Percentiles rank a stretch among this genome's conserved stretches.
phyloP scores from a whole-genome alignment of 2,113 vertebrate species.

The Pimephales promelas region DNA sequence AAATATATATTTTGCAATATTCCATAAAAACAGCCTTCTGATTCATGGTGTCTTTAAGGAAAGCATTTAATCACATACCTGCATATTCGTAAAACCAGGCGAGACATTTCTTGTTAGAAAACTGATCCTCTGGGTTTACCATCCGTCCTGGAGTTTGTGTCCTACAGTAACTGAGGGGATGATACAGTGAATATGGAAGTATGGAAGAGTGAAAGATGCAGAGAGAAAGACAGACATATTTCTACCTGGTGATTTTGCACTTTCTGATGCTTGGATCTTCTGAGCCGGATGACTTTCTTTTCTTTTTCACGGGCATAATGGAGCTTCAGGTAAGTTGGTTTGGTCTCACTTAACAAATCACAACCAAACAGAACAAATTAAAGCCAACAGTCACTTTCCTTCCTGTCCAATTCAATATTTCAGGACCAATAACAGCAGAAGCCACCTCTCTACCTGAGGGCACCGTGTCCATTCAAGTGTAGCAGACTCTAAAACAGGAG shows the following conservation, averaged over 20 bases:
- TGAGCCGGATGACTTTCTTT: constrained; percentile 84
- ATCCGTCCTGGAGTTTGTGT: constrained; percentile 84
- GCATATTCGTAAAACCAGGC: constrained; percentile 96
- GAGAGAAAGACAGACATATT: background rate
- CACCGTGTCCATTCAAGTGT: constrained; percentile 74
- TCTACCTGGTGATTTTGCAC: constrained; percentile 89
- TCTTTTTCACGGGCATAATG: constrained; percentile 93
- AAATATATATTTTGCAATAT: too few species aligned
- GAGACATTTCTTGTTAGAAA: constrained; percentile 96
- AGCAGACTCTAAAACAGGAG: constrained; percentile 61
- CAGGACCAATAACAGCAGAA: background rate
- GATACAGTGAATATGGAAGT: background rate
- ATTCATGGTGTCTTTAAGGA: background rate
- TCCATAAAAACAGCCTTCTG: too few species aligned
- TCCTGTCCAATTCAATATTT: background rate
- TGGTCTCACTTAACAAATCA: constrained; percentile 61
- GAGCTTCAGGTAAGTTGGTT: constrained; percentile 57
- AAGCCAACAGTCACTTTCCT: background rate
- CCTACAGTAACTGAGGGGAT: constrained; percentile 82
- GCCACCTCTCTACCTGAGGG: constrained; percentile 66
- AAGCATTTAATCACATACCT: constrained; percentile 68
- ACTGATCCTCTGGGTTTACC: constrained; percentile 84
- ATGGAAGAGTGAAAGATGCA: background rate
- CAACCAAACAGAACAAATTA: background rate
- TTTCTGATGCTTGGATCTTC: constrained; percentile 84